Conservation (phyloP, 2,113 vertebrate genomes). For the Gallinago media region DNA sequence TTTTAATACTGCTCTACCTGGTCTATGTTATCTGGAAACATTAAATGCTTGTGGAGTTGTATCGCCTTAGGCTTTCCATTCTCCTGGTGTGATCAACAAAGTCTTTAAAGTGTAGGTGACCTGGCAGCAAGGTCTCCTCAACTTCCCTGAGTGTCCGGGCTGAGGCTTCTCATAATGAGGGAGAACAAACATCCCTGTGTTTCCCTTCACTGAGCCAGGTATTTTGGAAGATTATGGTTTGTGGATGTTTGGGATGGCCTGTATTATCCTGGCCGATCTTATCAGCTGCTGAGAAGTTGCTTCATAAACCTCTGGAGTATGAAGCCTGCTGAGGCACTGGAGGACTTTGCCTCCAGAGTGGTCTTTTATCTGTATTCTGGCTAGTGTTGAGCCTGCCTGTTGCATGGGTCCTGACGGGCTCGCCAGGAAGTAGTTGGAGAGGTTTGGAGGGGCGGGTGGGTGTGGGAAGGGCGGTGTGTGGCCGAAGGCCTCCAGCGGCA, state of each 20-base stretch:
- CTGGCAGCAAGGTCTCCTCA: not conserved
- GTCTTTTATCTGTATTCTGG: not conserved
- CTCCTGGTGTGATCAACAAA: not conserved
- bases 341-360: not conserved
- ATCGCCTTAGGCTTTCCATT: not conserved
- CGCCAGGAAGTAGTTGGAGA: fast-evolving
- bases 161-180: fast-evolving
- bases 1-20: not conserved
- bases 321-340: not conserved
- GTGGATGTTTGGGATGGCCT: not conserved
- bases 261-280: not conserved
- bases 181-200: not conserved
- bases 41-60: not conserved
- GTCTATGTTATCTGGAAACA: not conserved
- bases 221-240: not conserved
- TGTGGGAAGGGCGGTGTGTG: not conserved
- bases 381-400: not conserved
- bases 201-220: not conserved
- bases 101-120: not conserved
- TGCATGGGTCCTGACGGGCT: not conserved
- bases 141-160: not conserved
- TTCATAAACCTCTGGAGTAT: not conserved
- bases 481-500: not conserved
- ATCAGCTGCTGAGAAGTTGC: not conserved
- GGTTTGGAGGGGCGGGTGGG: not conserved